Evolutionary conservation across 2,113 vertebrate species (phyloP), one percentile per base, ranked within the genome.

Genomic region (Macaca mulatta): DNA sequence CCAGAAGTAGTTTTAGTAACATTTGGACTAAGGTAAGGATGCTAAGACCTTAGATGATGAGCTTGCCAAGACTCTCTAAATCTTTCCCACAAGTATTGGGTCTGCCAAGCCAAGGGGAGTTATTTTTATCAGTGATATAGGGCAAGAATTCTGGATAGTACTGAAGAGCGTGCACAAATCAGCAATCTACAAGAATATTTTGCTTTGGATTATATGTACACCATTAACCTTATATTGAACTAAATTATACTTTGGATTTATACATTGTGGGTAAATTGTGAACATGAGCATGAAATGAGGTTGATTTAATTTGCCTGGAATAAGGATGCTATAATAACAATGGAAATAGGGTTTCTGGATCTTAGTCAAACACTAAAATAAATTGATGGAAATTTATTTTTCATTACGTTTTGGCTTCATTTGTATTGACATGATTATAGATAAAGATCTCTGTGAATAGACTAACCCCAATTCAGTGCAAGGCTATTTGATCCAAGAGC

Each of bases 341-440:
- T 92, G 69, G 57, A 96, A 94, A 92, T 61, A 94, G 30, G 5
- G 18, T 81, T 96, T 74, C 70, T 92, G 90, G 80, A 78, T 89
- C 57, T 92, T 90, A 89, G 90, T 67, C 95, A 93, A 90, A 85
- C 52, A 93, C 48, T 86, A 95, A 96, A 95, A 95, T 74, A 97
- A 94, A 96, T 18, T 90, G 94, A 92, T 96, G 89, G 40, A 92
- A 93, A 94, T 97, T 84, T 98, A 90, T 85, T 96, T 97, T 97
- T 92, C 92, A 97, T 96, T 97, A 87, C 72, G 38, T 94, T 95
- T 96, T 93, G 92, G 80, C 43, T 96, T 97, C 70, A 92, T 82
- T 97, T 95, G 84, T 95, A 88, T 96, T 95, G 95, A 94, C 90
- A 90, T 88, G 45, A 32, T 35, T 79, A n/a, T 81, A 94, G 84